phyloP scores from a whole-genome alignment of 2,888 invertebrate species.

The Incurvaria masculella region DNA sequence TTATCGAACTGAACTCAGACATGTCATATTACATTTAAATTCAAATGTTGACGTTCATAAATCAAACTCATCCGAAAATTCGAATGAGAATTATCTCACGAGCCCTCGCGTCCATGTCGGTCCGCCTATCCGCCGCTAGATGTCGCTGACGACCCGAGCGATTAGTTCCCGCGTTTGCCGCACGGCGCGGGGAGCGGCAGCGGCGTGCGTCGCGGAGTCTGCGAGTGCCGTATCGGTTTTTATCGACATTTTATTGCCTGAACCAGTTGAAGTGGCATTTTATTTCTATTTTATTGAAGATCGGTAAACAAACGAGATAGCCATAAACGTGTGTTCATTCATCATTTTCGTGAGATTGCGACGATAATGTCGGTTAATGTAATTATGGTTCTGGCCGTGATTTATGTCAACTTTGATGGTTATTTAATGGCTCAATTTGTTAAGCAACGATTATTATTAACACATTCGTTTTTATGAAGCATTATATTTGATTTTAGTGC shows the following conservation, averaged over 20 bases:
- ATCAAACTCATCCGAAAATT: neutral
- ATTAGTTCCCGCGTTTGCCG: constrained; percentile 5
- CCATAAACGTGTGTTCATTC: constrained; percentile 40
- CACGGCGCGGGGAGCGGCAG: no score
- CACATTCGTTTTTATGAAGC: constrained; percentile 40
- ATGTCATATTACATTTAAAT: no score
- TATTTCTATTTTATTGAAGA: constrained; percentile 31
- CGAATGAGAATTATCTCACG: neutral
- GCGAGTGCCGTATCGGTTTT: constrained; percentile 34
- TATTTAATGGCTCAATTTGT: constrained; percentile 34
- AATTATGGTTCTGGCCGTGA: constrained; percentile 40
- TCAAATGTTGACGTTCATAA: no score
- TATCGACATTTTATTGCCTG: constrained; percentile 41
- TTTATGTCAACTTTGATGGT: constrained; percentile 36
- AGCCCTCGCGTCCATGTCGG: constrained; percentile 6
- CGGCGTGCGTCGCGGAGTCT: constrained; percentile 21
- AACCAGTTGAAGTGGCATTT: neutral
- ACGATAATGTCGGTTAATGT: constrained; percentile 38
- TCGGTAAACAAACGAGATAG: constrained; percentile 42
- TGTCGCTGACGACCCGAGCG: constrained; percentile 22
- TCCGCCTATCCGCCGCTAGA: constrained; percentile 33
- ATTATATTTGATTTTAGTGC: constrained; percentile 40
- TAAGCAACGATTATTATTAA: constrained; percentile 33
- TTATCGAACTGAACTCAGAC: no score
- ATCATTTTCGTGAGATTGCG: constrained; percentile 38